These are phyloP conservation scores for Mastomys natalensis DNA, from an alignment of 2,113 vertebrate species.

Conservation along the genomic window DNA sequence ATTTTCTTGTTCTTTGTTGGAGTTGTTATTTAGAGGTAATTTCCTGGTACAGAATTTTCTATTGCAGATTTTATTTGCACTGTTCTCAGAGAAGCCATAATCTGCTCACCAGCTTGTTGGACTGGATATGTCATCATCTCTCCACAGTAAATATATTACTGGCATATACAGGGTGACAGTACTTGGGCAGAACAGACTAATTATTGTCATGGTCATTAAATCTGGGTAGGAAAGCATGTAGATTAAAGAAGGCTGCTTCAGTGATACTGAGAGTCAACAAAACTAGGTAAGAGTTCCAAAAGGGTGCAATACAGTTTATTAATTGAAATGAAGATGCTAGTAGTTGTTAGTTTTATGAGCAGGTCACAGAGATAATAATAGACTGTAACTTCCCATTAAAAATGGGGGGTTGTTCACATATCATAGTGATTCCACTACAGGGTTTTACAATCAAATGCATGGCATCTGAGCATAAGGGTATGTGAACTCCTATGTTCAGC, in stretches of 20 bases:
- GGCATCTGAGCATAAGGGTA: not conserved
- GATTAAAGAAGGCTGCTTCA: not conserved
- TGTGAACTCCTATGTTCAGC: not conserved
- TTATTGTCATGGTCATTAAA: not conserved
- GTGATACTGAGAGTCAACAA: slow-evolving; percentile 21
- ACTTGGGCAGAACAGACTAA: not conserved
- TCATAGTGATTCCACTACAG: not conserved
- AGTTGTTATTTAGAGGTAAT: too few species aligned
- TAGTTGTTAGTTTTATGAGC: not conserved
- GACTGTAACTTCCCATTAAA: not conserved
- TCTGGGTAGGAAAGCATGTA: not conserved
- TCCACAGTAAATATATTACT: not conserved
- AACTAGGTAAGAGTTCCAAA: not conserved
- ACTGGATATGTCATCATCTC: not conserved
- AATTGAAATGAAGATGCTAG: not conserved
- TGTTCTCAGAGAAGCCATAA: not conserved
- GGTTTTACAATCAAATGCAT: not conserved
- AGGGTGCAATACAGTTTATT: not conserved
- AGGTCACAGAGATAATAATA: not conserved
- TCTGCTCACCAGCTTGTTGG: not conserved
- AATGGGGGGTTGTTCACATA: not conserved
- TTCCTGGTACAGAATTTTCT: not conserved
- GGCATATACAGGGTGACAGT: not conserved
- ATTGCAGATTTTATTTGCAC: not conserved
- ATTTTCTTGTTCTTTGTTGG: not conserved